phyloP scores from a whole-genome alignment of 2,888 invertebrate species.

The Cephus nigrinus region DNA sequence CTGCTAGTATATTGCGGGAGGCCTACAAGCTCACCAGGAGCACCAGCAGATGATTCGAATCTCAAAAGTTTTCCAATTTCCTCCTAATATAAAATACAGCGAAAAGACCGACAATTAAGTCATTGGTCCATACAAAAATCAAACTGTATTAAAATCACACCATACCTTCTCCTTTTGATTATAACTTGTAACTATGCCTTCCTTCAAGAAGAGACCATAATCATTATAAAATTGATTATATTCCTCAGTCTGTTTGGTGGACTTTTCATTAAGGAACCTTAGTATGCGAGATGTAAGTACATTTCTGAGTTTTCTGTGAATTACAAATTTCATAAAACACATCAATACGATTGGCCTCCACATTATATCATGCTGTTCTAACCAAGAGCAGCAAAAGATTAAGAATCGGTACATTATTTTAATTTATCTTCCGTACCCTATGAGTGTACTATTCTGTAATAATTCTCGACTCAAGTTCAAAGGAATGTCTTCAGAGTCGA shows the following conservation, averaged over 20 bases:
- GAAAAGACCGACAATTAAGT: slow-evolving; percentile 11
- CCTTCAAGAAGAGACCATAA: slow-evolving; percentile 93
- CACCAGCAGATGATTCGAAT: slow-evolving; percentile 89
- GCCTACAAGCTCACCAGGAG: slow-evolving; percentile 78
- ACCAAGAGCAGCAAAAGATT: neutral
- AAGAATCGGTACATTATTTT: slow-evolving; percentile 1
- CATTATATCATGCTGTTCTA: too few relatives aligned
- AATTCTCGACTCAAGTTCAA: slow-evolving; percentile 95
- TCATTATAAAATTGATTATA: slow-evolving; percentile 91
- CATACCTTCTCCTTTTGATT: slow-evolving; percentile 84
- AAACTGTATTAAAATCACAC: slow-evolving; percentile 26
- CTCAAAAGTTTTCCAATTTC: slow-evolving; percentile 89
- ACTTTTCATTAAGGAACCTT: slow-evolving; percentile 86
- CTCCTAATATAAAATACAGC: slow-evolving; percentile 71
- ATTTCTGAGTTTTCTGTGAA: slow-evolving; percentile 78
- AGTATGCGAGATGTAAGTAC: slow-evolving; percentile 87
- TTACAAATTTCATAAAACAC: slow-evolving; percentile 5
- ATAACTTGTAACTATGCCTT: slow-evolving; percentile 90
- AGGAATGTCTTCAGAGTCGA: slow-evolving; percentile 99
- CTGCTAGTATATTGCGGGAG: slow-evolving; percentile 83
- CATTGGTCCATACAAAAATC: slow-evolving; percentile 14
- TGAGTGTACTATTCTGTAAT: slow-evolving; percentile 92
- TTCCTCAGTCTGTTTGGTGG: slow-evolving; percentile 83
- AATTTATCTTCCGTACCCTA: slow-evolving; percentile 71
- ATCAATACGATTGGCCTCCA: too few relatives aligned